Base-by-base conservation (phyloP, 2,888 invertebrate genomes). In the Elysia crispata region DNA sequence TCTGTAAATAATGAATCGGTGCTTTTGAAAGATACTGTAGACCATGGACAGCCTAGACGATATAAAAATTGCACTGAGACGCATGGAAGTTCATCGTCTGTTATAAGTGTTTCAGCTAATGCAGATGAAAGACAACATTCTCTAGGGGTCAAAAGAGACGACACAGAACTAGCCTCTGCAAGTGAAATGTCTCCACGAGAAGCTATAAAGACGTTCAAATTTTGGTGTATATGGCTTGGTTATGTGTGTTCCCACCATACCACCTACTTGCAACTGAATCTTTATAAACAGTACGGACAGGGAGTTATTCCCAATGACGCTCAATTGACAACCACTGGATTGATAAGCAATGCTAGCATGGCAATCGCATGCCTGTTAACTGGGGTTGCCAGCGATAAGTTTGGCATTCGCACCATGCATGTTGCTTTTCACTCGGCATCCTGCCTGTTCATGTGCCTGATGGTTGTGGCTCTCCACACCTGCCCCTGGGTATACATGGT, bases 221-320 rank as follows among this genome's bases (percentile, higher is more conserved):
- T 41, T 11, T 41, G 41, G 41, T 41, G 41, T 41, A 11, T 41
- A 41, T 41, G 41, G 41, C 3, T 41, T 6, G 41, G 5, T 6
- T 41, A 6, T 11, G 11, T 41, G 41, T 41, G 5, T 11, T 41
- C 41, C 3, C 3, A 41, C 41, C 73, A 73, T 25, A 50, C 73
- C 1, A n/a, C 28, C 49, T 73, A 50, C 33, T 50, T 50, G 28
- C 73, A 73, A 23, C 5, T 73, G n/a, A 73, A 73, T 54, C 54
- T 73, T 8, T 73, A 73, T 25, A 73, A 73, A 28, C 73, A 73
- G 54, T 50, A 33, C 18, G 73, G 73, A 23, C 73, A 50, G 73
- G 25, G 28, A 15, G 11, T 6, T 23, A 50, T 73, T 18, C 5
- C 49, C 25, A 25, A 33, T n/a, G 73, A 73, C 54, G 28, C 49